Evolutionary conservation across 2,888 invertebrate species (phyloP).

Genomic region (Meganola albula): DNA sequence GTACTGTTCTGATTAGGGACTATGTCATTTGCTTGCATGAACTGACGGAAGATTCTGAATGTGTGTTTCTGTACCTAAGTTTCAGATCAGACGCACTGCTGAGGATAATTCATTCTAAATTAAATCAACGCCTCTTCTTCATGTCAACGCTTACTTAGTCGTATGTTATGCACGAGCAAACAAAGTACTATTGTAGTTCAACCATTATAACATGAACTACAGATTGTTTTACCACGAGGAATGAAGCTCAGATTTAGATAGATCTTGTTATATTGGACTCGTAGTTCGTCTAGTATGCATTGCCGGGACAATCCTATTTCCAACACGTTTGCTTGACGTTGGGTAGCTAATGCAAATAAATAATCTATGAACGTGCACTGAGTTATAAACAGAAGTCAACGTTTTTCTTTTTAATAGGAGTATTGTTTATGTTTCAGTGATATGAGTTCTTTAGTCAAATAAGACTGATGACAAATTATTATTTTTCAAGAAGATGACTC

Average conservation of each 20-base stretch:
- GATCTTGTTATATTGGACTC: conserved; percentile 14
- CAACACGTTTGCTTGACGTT: conserved; percentile 21
- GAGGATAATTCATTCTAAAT: conserved; percentile 5
- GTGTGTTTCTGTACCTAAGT: no score
- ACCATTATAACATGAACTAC: conserved; percentile 14
- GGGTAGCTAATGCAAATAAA: conserved; percentile 31
- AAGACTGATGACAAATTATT: no score
- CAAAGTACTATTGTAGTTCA: conserved; percentile 16
- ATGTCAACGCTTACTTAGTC: conserved; percentile 14
- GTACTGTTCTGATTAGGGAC: no score
- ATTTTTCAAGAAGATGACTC: no score
- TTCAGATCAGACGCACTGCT: no score
- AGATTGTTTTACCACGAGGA: background rate
- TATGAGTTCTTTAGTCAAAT: no score
- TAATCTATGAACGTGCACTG: conserved; percentile 18
- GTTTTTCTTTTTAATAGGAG: no score
- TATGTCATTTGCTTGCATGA: no score
- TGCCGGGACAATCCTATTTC: conserved; percentile 32
- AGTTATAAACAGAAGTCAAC: conserved; percentile 2
- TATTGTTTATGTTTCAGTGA: no score
- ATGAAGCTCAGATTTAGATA: no score
- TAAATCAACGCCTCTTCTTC: conserved; percentile 13
- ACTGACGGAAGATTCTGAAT: no score
- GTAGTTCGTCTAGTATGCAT: conserved; percentile 34
- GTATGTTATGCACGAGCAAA: conserved; percentile 25